phyloP scores from a whole-genome alignment of 2,113 vertebrate genomes.

The Seriola quinqueradiata region DNA sequence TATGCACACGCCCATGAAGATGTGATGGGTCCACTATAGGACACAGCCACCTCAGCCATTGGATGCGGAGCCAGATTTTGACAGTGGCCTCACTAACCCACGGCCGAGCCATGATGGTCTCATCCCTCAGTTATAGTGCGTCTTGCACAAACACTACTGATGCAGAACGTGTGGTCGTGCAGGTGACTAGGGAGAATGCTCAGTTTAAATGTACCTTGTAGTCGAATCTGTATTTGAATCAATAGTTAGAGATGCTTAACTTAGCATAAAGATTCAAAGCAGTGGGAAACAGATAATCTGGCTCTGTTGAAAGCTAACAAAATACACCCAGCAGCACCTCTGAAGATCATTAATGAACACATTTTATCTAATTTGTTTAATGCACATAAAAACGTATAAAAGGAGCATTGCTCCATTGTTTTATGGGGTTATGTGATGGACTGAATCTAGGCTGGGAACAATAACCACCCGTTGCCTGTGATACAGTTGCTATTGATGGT shows the following conservation, averaged over 20 bases:
- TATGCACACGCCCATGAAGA: not conserved
- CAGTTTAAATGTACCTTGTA: too few relatives aligned
- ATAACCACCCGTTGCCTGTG: not conserved
- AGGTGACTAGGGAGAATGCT: too few relatives aligned
- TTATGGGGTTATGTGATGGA: not conserved
- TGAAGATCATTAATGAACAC: not conserved
- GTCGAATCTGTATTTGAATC: not conserved
- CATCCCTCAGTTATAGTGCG: not conserved
- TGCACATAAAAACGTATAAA: not conserved
- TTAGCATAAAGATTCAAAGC: not conserved
- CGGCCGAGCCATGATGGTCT: not conserved
- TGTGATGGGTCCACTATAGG: too few relatives aligned
- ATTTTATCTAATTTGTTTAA: not conserved
- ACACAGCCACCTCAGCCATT: too few relatives aligned
- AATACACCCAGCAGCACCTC: not conserved
- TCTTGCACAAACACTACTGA: not conserved
- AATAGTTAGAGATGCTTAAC: not conserved
- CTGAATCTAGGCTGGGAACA: not conserved
- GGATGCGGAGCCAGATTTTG: not conserved
- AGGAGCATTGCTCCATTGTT: not conserved
- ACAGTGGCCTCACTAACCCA: not conserved
- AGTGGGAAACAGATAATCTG: not conserved
- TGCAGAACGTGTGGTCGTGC: too few relatives aligned
- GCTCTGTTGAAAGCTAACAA: not conserved
- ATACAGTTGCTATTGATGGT: not conserved